These are phyloP conservation scores for Oligia strigilis DNA, from an alignment of 2,888 invertebrate genomes.

Conservation along the genomic window DNA sequence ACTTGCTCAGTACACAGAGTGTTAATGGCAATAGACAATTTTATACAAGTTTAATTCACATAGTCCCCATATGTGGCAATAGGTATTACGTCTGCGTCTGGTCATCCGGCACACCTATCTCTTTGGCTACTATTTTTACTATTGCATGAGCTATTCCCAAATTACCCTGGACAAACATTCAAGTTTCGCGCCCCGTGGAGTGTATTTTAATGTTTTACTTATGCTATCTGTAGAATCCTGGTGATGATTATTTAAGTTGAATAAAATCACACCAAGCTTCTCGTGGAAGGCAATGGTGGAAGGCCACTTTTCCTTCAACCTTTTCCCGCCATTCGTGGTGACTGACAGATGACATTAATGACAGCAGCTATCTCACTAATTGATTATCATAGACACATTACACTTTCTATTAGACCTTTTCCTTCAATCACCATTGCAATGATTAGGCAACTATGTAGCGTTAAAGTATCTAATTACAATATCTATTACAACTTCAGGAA, in stretches of 20 bases:
- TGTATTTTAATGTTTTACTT: not conserved
- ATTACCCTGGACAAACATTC: not conserved
- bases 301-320: not conserved
- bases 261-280: not conserved
- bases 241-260: not conserved
- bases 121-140: not conserved
- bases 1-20: not conserved
- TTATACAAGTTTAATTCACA: not conserved
- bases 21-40: not conserved
- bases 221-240: not conserved
- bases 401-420: not conserved
- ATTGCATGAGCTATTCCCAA: not conserved
- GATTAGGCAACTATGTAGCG: conserved; percentile 13
- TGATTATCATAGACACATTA: not conserved
- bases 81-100: not conserved
- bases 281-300: not conserved
- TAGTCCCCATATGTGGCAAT: not conserved
- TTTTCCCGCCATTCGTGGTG: not conserved
- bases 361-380: not conserved
- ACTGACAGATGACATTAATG: not conserved
- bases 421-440: not conserved
- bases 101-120: not conserved
- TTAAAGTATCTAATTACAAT: conserved; percentile 37
- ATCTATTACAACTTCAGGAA: conserved; percentile 55
- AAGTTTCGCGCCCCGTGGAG: not conserved